Base-by-base conservation (phyloP, 2,888 invertebrate genomes). In the Hypolimnas misippus region DNA sequence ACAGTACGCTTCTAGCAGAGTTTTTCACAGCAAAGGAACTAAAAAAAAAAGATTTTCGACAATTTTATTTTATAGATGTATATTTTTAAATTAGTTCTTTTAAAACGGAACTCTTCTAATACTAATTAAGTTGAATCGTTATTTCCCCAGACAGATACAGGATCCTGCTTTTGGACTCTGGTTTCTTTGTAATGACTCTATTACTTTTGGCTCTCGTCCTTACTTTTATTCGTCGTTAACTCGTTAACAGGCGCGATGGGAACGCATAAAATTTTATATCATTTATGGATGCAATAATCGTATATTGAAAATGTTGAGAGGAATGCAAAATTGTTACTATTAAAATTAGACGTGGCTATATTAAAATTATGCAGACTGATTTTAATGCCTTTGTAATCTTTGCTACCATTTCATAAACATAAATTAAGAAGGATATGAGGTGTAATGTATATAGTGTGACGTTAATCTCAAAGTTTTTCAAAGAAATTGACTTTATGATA, bases 271-370 rank as follows among this genome's bases (percentile, higher is more conserved):
- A 58, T 63, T 63, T 62, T 64, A 66, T 55, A 62, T 57, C 62
- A 57, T 64, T 69, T 67, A 65, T 63, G 40, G 57, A 21, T 38
- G 60, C 54, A 62, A 66, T 66, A 68, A 66, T 66, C 56, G 57
- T 64, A 60, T 31, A 40, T 55, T 38, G 57, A 6, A 42, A 33
- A 31, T 40, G n/a, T 51, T 44, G 17, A 62, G 50, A 61, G 52
- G 49, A 55, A 56, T 57, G 17, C 46, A 19, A 49, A 64, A 56
- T 54, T 19, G 51, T 52, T 46, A 21, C 25, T 46, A 10, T 19
- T 46, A 4, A 46, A 46, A 46, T 46, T 46, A 46, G 5, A 12
- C 3, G 2, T 6, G n/a, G 4, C n/a, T 3, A 21, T 46, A 25
- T 25, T 46, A 25, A 19, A 46, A 12, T 21, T n/a, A 21, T 25